Base-by-base conservation (phyloP, 1,140 invertebrate species). In the Schlechtendalia chinensis region DNA sequence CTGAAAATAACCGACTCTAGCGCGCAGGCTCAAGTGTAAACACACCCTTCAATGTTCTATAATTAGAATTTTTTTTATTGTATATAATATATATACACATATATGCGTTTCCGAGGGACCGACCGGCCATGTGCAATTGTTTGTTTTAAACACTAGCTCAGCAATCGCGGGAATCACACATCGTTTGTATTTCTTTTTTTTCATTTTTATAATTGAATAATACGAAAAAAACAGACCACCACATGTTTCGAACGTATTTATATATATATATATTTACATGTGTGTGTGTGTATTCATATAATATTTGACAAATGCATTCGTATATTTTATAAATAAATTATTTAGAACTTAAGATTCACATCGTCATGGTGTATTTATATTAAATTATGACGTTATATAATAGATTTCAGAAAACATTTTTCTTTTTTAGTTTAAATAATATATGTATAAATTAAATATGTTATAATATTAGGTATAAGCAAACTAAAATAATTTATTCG, bases 241-340 rank as follows among this genome's bases (percentile, higher is more conserved):
- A 69, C 45, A 69, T 69, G 67, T 69, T 50, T 69, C 45, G 47
- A 14, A 69, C 39, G 45, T 27, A 19, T 69, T 5, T 59, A 24
- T 59, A 22, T 59, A 59, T 59, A 14, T 59, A 59, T 4, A 39
- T n/a, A n/a, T n/a, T n/a, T n/a, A n/a, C n/a, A n/a, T n/a, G n/a
- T n/a, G n/a, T n/a, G n/a, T n/a, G n/a, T n/a, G n/a, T n/a, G n/a
- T n/a, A n/a, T n/a, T n/a, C n/a, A n/a, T n/a, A n/a, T n/a, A n/a
- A n/a, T n/a, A 69, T 69, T 69, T 69, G 65, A 47, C 65, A 69
- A 69, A 69, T 4, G 22, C 39, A 47, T 69, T 69, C 47, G 65
- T 69, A 47, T 69, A 69, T 69, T 69, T 50, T 69, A 69, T 69
- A 69, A 69, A 69, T 69, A 69, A 69, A 69, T 69, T 69, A 22